Conservation (phyloP, 2,797 vertebrate species). For the Eurystomus glaucurus region DNA sequence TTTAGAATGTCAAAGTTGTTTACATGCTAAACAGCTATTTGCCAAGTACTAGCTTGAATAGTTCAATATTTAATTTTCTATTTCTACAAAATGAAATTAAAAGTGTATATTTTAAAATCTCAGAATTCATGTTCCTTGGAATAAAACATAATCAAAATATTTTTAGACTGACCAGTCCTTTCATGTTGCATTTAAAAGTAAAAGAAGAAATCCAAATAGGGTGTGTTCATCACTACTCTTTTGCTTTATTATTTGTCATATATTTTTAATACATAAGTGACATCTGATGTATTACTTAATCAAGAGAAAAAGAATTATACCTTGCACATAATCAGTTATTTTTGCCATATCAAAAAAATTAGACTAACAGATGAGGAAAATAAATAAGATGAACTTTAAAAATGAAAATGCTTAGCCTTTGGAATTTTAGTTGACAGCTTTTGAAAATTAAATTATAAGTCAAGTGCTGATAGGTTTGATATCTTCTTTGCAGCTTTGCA, state of each 20-base stretch:
- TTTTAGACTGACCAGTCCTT: slow-evolving; percentile 69
- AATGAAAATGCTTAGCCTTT: slow-evolving; percentile 89
- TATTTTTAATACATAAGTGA: slow-evolving; percentile 88
- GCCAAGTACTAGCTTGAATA: neutral
- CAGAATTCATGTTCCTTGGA: neutral
- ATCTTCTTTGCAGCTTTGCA: slow-evolving; percentile 86
- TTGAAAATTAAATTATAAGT: slow-evolving; percentile 90
- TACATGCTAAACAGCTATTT: neutral
- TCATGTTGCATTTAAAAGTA: slow-evolving; percentile 65
- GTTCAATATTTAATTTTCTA: neutral
- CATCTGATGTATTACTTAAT: slow-evolving; percentile 89
- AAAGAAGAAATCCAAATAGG: slow-evolving; percentile 80
- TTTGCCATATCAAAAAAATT: slow-evolving; percentile 87
- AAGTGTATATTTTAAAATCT: neutral
- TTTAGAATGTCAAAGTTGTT: neutral
- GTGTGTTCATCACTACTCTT: slow-evolving; percentile 77
- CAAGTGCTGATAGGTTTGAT: slow-evolving; percentile 87
- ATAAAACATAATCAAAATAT: neutral
- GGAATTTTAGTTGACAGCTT: slow-evolving; percentile 89
- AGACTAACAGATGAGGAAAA: slow-evolving; percentile 88
- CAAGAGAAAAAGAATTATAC: slow-evolving; percentile 85
- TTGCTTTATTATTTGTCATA: slow-evolving; percentile 87
- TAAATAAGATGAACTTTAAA: slow-evolving; percentile 90
- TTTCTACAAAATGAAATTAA: neutral
- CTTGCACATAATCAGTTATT: slow-evolving; percentile 86